phyloP scores from a whole-genome alignment of 2,797 vertebrate species.

The Crocidura indochinensis region DNA sequence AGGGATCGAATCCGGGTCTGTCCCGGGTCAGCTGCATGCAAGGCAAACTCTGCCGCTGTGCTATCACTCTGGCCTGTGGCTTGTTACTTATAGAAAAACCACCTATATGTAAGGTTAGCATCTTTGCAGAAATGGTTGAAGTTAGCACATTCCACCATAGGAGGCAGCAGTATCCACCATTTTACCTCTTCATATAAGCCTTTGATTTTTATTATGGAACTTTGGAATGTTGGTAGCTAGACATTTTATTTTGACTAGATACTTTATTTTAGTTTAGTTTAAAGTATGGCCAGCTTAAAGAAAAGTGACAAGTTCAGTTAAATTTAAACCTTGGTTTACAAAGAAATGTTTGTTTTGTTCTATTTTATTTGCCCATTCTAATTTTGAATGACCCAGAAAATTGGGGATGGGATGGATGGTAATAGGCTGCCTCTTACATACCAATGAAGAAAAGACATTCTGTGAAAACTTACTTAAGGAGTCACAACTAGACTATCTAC shows the following conservation, averaged over 20 bases:
- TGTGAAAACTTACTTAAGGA: background rate
- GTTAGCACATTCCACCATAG: constrained; percentile 41
- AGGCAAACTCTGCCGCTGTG: too few relatives aligned
- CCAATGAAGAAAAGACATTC: background rate
- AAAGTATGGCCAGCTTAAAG: constrained; percentile 9
- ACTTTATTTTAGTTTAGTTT: too few relatives aligned
- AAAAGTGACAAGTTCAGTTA: background rate
- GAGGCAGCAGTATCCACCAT: constrained; percentile 59
- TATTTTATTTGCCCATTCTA: constrained; percentile 43
- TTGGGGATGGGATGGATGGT: rapidly evolving
- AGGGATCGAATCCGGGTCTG: too few relatives aligned
- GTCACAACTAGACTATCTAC: background rate
- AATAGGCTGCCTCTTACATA: background rate
- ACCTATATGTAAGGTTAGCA: rapidly evolving
- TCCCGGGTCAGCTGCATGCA: too few relatives aligned
- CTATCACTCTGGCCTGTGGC: too few relatives aligned
- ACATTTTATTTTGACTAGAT: constrained; percentile 36
- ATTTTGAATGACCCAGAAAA: background rate
- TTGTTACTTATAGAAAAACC: background rate
- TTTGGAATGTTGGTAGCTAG: background rate
- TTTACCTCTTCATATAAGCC: background rate
- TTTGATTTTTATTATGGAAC: background rate
- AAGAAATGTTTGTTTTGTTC: constrained; percentile 14
- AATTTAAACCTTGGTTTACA: constrained; percentile 50
- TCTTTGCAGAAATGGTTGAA: background rate